Base-by-base conservation (phyloP, 1,140 invertebrate genomes). In the Drosophila rufa region DNA sequence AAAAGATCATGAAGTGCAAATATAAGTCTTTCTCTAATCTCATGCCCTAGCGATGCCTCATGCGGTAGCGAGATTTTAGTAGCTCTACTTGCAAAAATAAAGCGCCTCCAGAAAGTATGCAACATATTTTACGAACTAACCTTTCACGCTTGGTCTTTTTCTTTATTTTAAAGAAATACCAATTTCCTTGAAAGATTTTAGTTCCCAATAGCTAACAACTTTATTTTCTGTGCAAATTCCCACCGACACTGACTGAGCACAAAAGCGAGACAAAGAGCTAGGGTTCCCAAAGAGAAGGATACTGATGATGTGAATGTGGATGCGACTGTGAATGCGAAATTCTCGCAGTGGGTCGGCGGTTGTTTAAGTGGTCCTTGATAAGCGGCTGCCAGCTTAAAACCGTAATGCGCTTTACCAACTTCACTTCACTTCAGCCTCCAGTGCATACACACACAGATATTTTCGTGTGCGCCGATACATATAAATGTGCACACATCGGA, bases 331-430 rank as follows among this genome's bases (percentile, higher is more conserved):
- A 40, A 67, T 71, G 53, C 67, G 53, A 59, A 73, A 73, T 73
- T 73, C 70, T 73, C 55, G 46, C 70, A 73, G 70, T 73, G 70
- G 69, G 69, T 73, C 69, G 53, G 58, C 76, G 80, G 80, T 66
- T 80, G 70, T 80, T 89, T 89, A 80, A 83, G 83, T 86, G 80
- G 80, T 87, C 67, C 83, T 80, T 89, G 83, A 83, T 86, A 87
- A 86, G 83, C 84, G 84, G 80, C 76, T 83, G 83, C 55, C 69
- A 79, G 46, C 79, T 61, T 73, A 86, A 86, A 69, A 66, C 74
- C 74, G 50, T 85, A 87, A 86, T 82, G 83, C 83, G 83, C 83
- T 83, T 86, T 69, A 80, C 78, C 64, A 74, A 68, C 79, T 70
- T 56, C 64, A 70, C 30, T 67, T 69, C 47, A 55, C 62, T 68